Conservation (phyloP, 2,888 invertebrate species). For the Sminthurinus aureus region DNA sequence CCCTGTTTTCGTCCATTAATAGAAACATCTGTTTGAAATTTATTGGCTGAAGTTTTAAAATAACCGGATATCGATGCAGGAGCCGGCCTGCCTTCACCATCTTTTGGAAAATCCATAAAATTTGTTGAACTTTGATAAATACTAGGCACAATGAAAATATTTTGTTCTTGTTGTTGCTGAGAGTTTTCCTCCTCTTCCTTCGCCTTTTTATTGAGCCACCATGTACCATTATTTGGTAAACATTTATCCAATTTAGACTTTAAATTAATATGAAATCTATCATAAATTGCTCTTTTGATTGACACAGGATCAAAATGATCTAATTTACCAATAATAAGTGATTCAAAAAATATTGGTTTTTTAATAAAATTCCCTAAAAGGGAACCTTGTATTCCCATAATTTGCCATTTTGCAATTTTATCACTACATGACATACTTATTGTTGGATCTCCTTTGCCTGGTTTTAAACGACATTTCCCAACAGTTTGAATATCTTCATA, state of each 20-base stretch:
- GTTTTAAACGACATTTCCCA: constrained; percentile 82
- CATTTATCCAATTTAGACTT: not conserved
- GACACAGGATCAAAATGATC: constrained; percentile 71
- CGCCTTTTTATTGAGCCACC: too few relatives aligned
- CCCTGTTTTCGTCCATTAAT: constrained; percentile 83
- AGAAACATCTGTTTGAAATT: constrained; percentile 64
- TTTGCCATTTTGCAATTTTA: constrained; percentile 89
- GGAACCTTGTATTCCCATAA: constrained; percentile 83
- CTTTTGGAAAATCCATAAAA: constrained; percentile 44
- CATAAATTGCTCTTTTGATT: constrained; percentile 67
- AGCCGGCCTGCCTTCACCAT: constrained; percentile 27
- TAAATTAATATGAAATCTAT: constrained; percentile 60
- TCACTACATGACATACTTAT: constrained; percentile 93
- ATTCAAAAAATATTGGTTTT: constrained; percentile 73
- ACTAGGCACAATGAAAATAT: constrained; percentile 32
- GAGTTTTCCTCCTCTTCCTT: too few relatives aligned
- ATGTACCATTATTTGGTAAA: not conserved
- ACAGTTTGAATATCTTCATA: constrained; percentile 71
- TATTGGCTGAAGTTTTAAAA: not conserved
- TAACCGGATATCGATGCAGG: constrained; percentile 27
- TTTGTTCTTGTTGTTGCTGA: not conserved
- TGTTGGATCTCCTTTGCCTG: constrained; percentile 88
- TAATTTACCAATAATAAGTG: constrained; percentile 74
- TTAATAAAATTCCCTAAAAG: constrained; percentile 74
- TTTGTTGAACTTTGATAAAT: constrained; percentile 46